Base-by-base conservation (phyloP, 2,888 invertebrate species). In the Pachliopta kotzebuea region DNA sequence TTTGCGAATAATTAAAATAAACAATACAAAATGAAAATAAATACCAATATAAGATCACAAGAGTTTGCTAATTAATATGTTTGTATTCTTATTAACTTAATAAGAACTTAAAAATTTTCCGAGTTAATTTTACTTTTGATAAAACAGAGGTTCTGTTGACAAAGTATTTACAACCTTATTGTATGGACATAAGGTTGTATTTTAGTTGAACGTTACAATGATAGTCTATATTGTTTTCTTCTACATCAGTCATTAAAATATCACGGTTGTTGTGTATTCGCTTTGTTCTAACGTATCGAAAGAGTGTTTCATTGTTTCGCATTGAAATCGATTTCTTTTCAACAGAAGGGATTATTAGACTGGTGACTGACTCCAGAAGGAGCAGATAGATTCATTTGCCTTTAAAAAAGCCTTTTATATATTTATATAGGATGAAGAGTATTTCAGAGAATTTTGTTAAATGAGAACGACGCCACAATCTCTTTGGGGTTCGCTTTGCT, bases 201-300 rank as follows among this genome's bases (percentile, higher is more conserved):
- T 52, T 23, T 18, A 11, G 21, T 23, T 52, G 9, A 23, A 52
- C 9, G 50, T 23, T 21, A 52, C 0, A 52, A 3, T 8, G 11
- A 52, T 52, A 21, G 50, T 52, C 21, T 21, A 52, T 21, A 20
- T 52, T 52, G 50, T 20, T 20, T 52, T 52, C 7, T 52, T 23
- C 2, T 11, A 52, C 21, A 52, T 23, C 50, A 45, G 24, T 58
- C 50, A 58, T 58, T 58, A 58, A 58, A 58, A 58, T 50, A 26
- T 23, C 45, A 58, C 58, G 58, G 24, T 58, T 23, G 58, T 49
- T 58, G 58, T 26, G 29, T 58, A 26, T 58, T 23, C 7, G 24
- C 26, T 58, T 58, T 58, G 58, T 58, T 29, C 11, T 45, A 17
- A 58, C 11, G 23, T 45, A 50, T 20, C n/a, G 4, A 37, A 56